Evolutionary conservation across 2,797 vertebrate genomes (phyloP), one percentile per base, ranked within the genome.

Genomic region (Melopsittacus undulatus): DNA sequence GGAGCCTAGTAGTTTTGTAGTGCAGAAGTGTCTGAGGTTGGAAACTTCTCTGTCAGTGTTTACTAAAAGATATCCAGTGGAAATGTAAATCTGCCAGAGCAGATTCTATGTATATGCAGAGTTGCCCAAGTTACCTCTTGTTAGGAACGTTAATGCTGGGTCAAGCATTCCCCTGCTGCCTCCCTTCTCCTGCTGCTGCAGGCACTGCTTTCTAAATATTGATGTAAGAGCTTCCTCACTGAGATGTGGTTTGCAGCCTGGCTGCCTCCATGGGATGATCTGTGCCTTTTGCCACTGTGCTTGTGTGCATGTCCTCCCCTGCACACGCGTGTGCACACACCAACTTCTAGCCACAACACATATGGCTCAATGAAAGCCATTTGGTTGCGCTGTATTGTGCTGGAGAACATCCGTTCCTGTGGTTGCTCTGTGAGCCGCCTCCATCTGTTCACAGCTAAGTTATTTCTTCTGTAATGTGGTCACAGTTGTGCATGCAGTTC

Each of bases 271-370:
- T 5, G 40, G 72, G 63, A 20, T 14, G 21, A 38, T 26, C 24
- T 63, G 40, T 30, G 38, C 18, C 11, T 38, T 27, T 16, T 8
- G 79, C 63, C 1, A 2, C n/a, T 17, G 54, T 36, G 32, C 69
- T 9, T 46, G 34, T 24, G 87, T 7, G 5, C 49, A 4, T 6
- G 4, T 43, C 79, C 45, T 46, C 61, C 27, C 2, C 4, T 11
- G 29, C 56, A 40, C 26, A 5, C 1, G 0, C 0, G 7, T 9
- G 63, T 49, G 63, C 75, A 0, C 2, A 0, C 67, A 3, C 19
- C 52, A 5, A 46, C 69, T 70, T 23, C 63, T 63, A 32, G 34
- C 1, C 57, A 2, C 32, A 13, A 6, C 15, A 0, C 3, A 26
- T 11, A 16, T 9, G 57, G 46, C 85, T 30, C 2, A 0, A 40